Conservation (phyloP, 2,113 vertebrate genomes). For the Hydrochoerus hydrochaeris region DNA sequence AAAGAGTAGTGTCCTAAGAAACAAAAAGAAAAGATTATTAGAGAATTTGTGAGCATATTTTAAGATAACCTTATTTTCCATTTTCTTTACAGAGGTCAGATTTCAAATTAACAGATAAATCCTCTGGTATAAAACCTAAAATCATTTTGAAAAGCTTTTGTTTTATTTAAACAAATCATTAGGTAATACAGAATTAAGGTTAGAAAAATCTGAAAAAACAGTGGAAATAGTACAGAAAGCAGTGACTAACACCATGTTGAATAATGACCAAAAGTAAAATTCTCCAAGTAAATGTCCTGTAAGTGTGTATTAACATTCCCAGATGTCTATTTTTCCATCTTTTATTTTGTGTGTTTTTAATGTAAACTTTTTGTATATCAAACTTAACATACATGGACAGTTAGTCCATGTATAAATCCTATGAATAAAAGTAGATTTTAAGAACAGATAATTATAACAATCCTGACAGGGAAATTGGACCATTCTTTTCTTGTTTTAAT, state of each 20-base stretch:
- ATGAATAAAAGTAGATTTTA: constrained; percentile 46
- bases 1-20: background rate
- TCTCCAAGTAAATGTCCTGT: constrained; percentile 20
- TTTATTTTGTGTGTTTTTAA: constrained; percentile 48
- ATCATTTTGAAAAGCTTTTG: constrained; percentile 37
- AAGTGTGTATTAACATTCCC: constrained; percentile 56
- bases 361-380: constrained; percentile 18
- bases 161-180: constrained; percentile 46
- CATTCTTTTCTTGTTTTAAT: background rate
- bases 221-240: constrained; percentile 29
- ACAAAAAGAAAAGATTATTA: background rate
- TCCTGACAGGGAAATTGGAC: background rate
- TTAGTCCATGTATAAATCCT: background rate
- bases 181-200: background rate
- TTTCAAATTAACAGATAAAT: constrained; percentile 31
- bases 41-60: constrained; percentile 35
- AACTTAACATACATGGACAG: too few species aligned
- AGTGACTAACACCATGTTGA: background rate
- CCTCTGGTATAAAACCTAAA: background rate
- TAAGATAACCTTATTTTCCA: constrained; percentile 45
- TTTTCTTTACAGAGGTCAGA: background rate
- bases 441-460: constrained; percentile 32
- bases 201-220: constrained; percentile 39
- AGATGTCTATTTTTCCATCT: constrained; percentile 22
- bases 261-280: constrained; percentile 62